Conservation (phyloP, 2,888 invertebrate genomes). For the Eremobia ochroleuca region DNA sequence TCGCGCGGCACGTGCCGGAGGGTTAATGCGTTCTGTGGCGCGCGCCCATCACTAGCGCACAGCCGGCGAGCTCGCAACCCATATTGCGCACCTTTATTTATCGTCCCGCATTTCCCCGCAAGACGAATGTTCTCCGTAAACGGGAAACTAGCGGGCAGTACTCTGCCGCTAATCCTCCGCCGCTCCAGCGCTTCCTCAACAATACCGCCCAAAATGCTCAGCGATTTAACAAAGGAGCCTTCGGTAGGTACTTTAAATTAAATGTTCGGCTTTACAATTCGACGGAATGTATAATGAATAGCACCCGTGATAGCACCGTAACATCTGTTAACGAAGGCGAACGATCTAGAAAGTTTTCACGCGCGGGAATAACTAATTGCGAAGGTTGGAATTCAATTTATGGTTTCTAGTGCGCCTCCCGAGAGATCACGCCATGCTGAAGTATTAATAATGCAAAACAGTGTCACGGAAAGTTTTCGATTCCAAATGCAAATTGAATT, state of each 20-base stretch:
- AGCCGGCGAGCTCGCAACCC: conserved; percentile 68
- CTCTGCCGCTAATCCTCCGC: conserved; percentile 81
- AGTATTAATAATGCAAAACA: conserved; percentile 91
- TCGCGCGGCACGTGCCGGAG: conserved; percentile 68
- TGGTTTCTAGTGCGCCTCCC: conserved; percentile 90
- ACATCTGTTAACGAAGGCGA: conserved; percentile 91
- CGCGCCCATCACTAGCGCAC: conserved; percentile 66
- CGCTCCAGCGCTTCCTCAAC: conserved; percentile 80
- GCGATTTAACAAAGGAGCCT: conserved; percentile 88
- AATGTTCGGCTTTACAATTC: conserved; percentile 91
- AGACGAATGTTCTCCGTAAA: conserved; percentile 82
- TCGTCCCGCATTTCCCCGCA: conserved; percentile 77
- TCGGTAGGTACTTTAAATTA: conserved; percentile 90
- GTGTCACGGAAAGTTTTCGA: conserved; percentile 91
- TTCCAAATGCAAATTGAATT: conserved; percentile 90
- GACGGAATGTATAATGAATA: conserved; percentile 91
- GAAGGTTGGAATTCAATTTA: conserved; percentile 91
- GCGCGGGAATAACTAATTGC: conserved; percentile 91
- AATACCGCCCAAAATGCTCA: conserved; percentile 84
- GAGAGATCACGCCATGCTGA: conserved; percentile 89
- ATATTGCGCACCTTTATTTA: conserved; percentile 84
- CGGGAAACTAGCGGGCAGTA: conserved; percentile 79
- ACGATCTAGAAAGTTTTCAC: conserved; percentile 91
- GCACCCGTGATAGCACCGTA: too few relatives aligned
- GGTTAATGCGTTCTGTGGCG: conserved; percentile 74